A percentile compares a stretch with the other conserved stretches of the same genome.
phyloP scores from a whole-genome alignment of 2,113 vertebrate species.

The Sorex araneus region DNA sequence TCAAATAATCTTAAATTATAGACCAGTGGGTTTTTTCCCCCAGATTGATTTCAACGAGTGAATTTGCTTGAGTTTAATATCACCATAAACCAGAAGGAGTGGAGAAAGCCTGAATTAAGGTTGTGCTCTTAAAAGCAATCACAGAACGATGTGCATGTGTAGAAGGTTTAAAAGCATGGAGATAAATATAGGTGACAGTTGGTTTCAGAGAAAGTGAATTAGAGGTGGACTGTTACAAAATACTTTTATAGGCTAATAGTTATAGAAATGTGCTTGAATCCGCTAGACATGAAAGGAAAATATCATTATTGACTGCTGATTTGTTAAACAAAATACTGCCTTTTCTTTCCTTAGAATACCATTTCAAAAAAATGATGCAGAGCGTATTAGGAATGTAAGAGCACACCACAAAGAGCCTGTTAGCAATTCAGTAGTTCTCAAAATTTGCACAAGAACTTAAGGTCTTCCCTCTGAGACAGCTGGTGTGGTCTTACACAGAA shows the following conservation, averaged over 20 bases:
- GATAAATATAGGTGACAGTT: conserved; percentile 68
- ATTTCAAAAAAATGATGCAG: conserved; percentile 70
- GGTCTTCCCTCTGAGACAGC: conserved; percentile 78
- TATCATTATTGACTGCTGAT: conserved; percentile 82
- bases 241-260: conserved; percentile 77
- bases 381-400: conserved; percentile 81
- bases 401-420: conserved; percentile 82
- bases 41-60: conserved; percentile 78
- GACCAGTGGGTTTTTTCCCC: conserved; percentile 79
- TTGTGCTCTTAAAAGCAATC: conserved; percentile 77
- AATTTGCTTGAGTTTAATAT: conserved; percentile 82
- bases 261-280: conserved; percentile 79
- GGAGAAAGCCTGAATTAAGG: conserved; percentile 78
- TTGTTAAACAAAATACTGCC: conserved; percentile 86
- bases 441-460: conserved; percentile 74
- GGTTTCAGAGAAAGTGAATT: conserved; percentile 74
- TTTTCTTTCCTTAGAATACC: conserved; percentile 49
- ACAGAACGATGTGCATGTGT: conserved; percentile 70
- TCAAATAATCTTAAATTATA: conserved; percentile 88
- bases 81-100: conserved; percentile 71
- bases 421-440: conserved; percentile 83
- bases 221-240: conserved; percentile 74
- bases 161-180: conserved; percentile 25
- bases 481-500: conserved; percentile 76
- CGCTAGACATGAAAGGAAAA: conserved; percentile 81